Percentiles rank a stretch among this genome's conserved stretches.
These are phyloP conservation scores for Caenorhabditis japonica DNA, from an alignment of 2,888 invertebrate genomes.

Conservation along the genomic window DNA sequence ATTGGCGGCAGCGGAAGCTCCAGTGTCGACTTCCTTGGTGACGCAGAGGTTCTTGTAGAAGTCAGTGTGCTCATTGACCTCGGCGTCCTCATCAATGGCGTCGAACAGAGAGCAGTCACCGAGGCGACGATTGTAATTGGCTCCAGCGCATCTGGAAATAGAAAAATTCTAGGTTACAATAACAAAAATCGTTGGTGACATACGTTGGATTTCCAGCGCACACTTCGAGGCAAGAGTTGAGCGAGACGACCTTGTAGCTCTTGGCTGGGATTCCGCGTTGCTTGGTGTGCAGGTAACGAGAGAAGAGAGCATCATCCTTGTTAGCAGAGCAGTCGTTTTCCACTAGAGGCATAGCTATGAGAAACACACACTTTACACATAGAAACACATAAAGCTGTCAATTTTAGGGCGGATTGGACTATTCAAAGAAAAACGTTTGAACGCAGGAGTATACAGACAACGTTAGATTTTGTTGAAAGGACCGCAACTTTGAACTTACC, in stretches of 20 bases:
- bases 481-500: conserved; percentile 59
- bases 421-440: conserved; percentile 18
- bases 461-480: conserved; percentile 3
- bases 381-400: conserved; percentile 28
- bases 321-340: conserved; percentile 68
- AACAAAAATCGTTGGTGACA: conserved; percentile 7
- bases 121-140: conserved; percentile 76
- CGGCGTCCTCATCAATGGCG: conserved; percentile 67
- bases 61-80: conserved; percentile 73
- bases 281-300: conserved; percentile 73
- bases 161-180: not conserved
- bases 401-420: conserved; percentile 6
- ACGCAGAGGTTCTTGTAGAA: conserved; percentile 77
- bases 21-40: conserved; percentile 73
- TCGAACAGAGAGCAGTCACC: conserved; percentile 75
- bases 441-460: conserved; percentile 15
- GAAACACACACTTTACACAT: conserved; percentile 31
- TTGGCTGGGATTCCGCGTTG: conserved; percentile 72
- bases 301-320: conserved; percentile 73
- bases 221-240: conserved; percentile 74
- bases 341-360: conserved; percentile 66
- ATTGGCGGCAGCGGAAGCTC: conserved; percentile 72
- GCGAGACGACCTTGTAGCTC: conserved; percentile 69
- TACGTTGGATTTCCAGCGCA: conserved; percentile 70
- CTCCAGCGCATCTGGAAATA: conserved; percentile 72